Evolutionary conservation across 2,113 vertebrate genomes (phyloP).

Genomic region (Bufo bufo): DNA sequence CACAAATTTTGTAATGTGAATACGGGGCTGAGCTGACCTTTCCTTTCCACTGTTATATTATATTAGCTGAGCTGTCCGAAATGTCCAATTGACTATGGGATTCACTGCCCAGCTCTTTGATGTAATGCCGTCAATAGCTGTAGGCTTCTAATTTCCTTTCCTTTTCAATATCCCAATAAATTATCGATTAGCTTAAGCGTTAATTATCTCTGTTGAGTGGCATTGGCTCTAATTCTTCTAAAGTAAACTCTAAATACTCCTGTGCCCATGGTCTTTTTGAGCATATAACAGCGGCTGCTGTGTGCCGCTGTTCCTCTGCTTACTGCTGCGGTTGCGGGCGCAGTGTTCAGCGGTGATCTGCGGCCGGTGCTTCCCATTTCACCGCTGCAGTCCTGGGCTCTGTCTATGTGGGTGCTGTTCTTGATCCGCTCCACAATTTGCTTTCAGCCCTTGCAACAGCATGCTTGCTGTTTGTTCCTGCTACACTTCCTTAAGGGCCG

Average conservation of each 20-base stretch:
- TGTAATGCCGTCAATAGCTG: conserved; percentile 17
- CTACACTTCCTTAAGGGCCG: no score
- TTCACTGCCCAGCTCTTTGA: background rate
- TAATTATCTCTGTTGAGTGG: background rate
- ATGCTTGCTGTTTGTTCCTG: no score
- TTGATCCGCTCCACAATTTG: no score
- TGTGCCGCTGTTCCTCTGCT: no score
- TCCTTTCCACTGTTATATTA: conserved; percentile 8
- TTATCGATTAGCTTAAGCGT: conserved; percentile 34
- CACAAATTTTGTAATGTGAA: background rate
- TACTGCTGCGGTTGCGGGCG: no score
- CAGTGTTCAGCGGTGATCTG: no score
- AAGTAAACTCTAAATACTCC: background rate
- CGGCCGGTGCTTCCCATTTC: no score
- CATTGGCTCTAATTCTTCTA: background rate
- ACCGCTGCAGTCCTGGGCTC: no score
- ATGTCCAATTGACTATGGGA: background rate
- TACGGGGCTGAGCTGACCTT: background rate
- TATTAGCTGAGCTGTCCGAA: conserved; percentile 4
- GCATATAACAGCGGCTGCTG: no score
- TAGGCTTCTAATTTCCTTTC: background rate
- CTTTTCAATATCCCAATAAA: background rate
- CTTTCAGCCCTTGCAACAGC: no score
- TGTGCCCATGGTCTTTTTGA: background rate
- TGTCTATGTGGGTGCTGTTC: no score